These are phyloP conservation scores for Unio pictorum DNA, from an alignment of 2,888 invertebrate genomes.

Conservation along the genomic window DNA sequence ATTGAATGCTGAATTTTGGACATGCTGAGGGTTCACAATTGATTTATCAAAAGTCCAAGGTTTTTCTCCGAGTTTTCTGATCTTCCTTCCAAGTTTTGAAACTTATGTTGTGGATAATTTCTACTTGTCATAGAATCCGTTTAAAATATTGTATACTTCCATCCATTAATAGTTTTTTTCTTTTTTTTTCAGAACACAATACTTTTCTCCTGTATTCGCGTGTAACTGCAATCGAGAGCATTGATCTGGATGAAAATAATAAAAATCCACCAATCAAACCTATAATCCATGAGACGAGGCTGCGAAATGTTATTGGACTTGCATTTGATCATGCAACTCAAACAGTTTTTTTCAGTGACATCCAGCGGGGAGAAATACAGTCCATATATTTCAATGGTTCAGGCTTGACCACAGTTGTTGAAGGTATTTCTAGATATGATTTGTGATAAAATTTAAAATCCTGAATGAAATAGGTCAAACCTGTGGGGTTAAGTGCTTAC, in stretches of 20 bases:
- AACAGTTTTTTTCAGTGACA: constrained; percentile 89
- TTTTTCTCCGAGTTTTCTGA: no score
- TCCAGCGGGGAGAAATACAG: constrained; percentile 88
- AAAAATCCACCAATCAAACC: constrained; percentile 85
- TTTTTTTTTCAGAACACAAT: constrained; percentile 78
- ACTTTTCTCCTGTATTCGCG: constrained; percentile 88
- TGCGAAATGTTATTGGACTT: constrained; percentile 90
- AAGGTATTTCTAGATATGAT: constrained; percentile 64
- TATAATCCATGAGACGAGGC: constrained; percentile 81
- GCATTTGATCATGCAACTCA: constrained; percentile 82
- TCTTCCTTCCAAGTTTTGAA: no score
- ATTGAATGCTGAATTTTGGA: no score
- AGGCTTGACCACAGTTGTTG: constrained; percentile 80
- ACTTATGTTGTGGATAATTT: no score
- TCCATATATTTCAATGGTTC: constrained; percentile 86
- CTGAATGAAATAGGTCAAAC: no score
- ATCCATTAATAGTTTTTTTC: not conserved
- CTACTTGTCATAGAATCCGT: no score
- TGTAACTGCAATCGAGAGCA: constrained; percentile 85
- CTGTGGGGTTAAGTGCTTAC: no score
- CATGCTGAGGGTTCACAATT: no score
- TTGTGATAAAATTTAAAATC: no score
- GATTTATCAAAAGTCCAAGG: no score
- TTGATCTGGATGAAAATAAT: constrained; percentile 81
- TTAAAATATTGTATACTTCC: not conserved